These are phyloP conservation scores for Nemapogon koenigi DNA, from an alignment of 2,888 invertebrate species.

Conservation along the genomic window DNA sequence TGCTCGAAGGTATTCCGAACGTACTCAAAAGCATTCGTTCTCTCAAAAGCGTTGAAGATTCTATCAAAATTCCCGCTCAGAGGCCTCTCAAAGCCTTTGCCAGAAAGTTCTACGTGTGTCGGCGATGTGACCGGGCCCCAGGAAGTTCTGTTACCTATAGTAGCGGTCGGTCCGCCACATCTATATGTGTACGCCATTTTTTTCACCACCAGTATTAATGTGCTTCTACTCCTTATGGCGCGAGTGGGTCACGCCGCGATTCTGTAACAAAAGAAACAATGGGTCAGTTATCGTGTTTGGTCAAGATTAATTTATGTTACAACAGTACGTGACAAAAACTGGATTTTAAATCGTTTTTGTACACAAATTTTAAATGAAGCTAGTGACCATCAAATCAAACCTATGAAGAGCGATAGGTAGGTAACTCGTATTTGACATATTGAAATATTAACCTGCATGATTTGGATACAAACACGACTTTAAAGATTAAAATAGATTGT, in stretches of 20 bases:
- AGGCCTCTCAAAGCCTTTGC: constrained; percentile 43
- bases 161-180: constrained; percentile 43
- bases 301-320: constrained; percentile 8
- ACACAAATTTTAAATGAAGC: too few species aligned
- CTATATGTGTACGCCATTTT: constrained; percentile 47
- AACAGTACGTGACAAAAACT: constrained; percentile 9
- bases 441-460: too few species aligned
- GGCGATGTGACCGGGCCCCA: constrained; percentile 70
- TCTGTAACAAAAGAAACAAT: constrained; percentile 24
- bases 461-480: too few species aligned
- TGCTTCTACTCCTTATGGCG: constrained; percentile 6
- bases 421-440: too few species aligned
- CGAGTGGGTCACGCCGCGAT: constrained; percentile 20
- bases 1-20: constrained; percentile 30
- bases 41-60: constrained; percentile 57
- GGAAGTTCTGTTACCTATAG: constrained; percentile 50
- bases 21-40: constrained; percentile 57
- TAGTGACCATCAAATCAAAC: too few species aligned
- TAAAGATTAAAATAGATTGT: too few species aligned
- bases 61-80: constrained; percentile 56
- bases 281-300: constrained; percentile 8
- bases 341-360: too few species aligned
- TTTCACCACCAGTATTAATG: neutral
- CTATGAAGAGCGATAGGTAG: too few species aligned
- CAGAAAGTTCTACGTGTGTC: constrained; percentile 25